Conservation (phyloP, 1,140 invertebrate species). For the Panagrolaimus sp. region DNA sequence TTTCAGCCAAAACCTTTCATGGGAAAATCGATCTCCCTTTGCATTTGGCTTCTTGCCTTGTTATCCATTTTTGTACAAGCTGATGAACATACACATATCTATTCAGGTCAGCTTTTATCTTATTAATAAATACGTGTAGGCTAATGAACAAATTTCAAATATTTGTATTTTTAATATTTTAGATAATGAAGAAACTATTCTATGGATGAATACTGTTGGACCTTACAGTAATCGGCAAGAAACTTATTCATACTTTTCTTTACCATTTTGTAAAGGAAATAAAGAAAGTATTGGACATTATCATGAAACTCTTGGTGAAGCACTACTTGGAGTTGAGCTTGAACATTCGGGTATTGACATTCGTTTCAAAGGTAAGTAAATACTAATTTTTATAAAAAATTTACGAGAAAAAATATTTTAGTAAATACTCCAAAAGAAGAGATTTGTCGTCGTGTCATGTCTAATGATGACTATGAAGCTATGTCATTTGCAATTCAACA, state of each 20-base stretch:
- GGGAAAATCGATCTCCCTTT: background rate
- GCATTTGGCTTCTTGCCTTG: conserved; percentile 15
- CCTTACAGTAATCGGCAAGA: conserved; percentile 90
- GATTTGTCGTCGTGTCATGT: conserved; percentile 63
- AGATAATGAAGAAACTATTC: conserved; percentile 82
- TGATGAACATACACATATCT: conserved; percentile 24
- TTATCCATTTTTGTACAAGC: conserved; percentile 20
- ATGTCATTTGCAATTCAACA: conserved; percentile 97
- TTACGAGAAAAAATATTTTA: conserved; percentile 31
- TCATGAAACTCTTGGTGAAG: conserved; percentile 96
- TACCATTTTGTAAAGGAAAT: conserved; percentile 87
- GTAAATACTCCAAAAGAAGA: conserved; percentile 45
- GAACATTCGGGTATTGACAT: conserved; percentile 95
- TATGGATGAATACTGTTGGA: conserved; percentile 98
- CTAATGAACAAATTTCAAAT: no score
- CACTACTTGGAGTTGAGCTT: conserved; percentile 90
- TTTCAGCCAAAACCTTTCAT: no score
- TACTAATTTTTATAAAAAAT: conserved; percentile 6
- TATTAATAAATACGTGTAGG: no score
- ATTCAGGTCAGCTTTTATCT: no score
- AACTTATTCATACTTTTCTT: conserved; percentile 93
- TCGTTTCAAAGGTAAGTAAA: conserved; percentile 73
- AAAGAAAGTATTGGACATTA: conserved; percentile 90
- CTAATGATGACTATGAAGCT: conserved; percentile 78
- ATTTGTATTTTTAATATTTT: no score